Percentiles rank a stretch among this genome's conserved stretches.
These are phyloP conservation scores for Ditylenchus weischeri DNA, from an alignment of 2,888 invertebrate genomes.

Conservation along the genomic window DNA sequence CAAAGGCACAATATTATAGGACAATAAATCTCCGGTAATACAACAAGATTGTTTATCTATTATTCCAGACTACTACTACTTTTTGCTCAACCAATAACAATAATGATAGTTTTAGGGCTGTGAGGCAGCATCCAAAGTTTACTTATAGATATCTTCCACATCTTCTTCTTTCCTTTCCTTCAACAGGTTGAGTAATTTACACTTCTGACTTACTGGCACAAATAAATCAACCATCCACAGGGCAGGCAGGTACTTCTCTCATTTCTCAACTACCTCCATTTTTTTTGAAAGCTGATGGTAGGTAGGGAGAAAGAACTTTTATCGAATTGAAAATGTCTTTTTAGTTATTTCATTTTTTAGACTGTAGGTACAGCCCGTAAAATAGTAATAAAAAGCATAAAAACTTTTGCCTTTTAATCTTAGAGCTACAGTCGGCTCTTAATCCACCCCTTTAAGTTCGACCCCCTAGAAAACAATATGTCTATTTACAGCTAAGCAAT, in stretches of 20 bases:
- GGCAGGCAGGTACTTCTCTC: too few relatives aligned
- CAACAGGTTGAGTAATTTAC: constrained; percentile 9
- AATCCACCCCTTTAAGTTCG: too few relatives aligned
- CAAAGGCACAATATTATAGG: background rate
- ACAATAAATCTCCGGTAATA: background rate
- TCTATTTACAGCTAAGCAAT: too few relatives aligned
- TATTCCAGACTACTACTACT: background rate
- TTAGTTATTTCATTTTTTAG: too few relatives aligned
- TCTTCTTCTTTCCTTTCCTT: background rate
- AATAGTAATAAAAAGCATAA: background rate
- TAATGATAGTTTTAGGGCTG: constrained; percentile 7
- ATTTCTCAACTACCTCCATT: too few relatives aligned
- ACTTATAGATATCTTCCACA: background rate
- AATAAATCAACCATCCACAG: constrained; percentile 4
- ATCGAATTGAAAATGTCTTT: too few relatives aligned
- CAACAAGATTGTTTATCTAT: constrained; percentile 6
- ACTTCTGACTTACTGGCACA: background rate
- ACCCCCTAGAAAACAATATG: background rate
- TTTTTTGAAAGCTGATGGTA: too few relatives aligned
- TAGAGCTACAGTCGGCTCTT: too few relatives aligned
- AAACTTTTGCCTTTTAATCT: too few relatives aligned
- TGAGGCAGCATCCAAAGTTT: background rate
- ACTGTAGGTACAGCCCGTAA: background rate
- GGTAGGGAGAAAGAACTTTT: too few relatives aligned
- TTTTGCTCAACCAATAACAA: constrained; percentile 1